A percentile compares a stretch with the other conserved stretches of the same genome.
Conservation (phyloP, 2,113 vertebrate genomes). For the Struthidea cinerea region DNA sequence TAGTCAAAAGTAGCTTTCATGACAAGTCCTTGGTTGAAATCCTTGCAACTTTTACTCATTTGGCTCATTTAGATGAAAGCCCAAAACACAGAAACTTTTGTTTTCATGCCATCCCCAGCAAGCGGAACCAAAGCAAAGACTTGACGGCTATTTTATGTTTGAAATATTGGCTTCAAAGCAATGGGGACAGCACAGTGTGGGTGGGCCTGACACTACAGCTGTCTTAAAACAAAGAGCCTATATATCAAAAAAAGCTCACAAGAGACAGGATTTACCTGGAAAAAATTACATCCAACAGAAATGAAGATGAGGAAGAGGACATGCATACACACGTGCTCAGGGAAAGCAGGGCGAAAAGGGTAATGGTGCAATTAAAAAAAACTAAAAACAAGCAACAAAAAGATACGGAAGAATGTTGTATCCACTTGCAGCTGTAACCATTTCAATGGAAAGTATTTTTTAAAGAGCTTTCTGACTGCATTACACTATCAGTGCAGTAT, state of each 20-base stretch:
- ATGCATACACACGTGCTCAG: background rate
- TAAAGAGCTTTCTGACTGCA: background rate
- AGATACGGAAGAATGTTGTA: background rate
- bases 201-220: conserved; percentile 35
- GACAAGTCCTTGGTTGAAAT: background rate
- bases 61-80: background rate
- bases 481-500: background rate
- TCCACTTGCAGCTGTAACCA: background rate
- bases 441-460: background rate
- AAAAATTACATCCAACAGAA: background rate
- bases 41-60: background rate
- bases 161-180: conserved; percentile 48
- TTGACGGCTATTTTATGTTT: conserved; percentile 23
- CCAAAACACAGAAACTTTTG: conserved; percentile 26
- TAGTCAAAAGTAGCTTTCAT: background rate
- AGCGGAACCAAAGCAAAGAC: background rate
- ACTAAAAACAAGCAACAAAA: background rate
- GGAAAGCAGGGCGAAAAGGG: background rate
- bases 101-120: conserved; percentile 8
- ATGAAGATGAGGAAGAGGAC: background rate
- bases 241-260: background rate
- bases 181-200: conserved; percentile 1
- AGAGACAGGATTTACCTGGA: background rate
- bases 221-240: conserved; percentile 31
- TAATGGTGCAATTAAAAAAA: background rate